Percentiles rank a stretch among this genome's conserved stretches.
phyloP scores from a whole-genome alignment of 2,888 invertebrate genomes.

The Glomeris marginata region DNA sequence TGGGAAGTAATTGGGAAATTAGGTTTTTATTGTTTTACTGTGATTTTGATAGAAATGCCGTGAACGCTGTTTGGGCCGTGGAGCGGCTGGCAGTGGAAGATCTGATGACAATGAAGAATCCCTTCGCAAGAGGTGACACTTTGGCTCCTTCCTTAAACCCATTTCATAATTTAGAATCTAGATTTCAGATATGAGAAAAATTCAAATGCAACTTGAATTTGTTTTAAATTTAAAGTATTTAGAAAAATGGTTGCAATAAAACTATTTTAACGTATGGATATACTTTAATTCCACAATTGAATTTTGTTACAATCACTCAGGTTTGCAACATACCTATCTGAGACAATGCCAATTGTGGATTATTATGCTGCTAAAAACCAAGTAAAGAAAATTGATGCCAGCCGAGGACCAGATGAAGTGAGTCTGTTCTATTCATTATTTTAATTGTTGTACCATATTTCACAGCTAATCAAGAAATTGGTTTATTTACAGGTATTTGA shows the following conservation, averaged over 20 bases:
- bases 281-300: too few relatives aligned
- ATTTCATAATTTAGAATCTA: too few relatives aligned
- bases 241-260: too few relatives aligned
- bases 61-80: conserved; percentile 68
- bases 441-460: too few relatives aligned
- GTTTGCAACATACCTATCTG: conserved; percentile 66
- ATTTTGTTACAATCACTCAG: conserved; percentile 28
- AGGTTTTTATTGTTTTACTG: neutral
- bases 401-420: conserved; percentile 48
- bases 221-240: too few relatives aligned
- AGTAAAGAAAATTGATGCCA: conserved; percentile 61
- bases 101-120: conserved; percentile 87
- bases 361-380: conserved; percentile 54
- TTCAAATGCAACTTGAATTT: too few relatives aligned
- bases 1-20: conserved; percentile 1
- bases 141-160: too few relatives aligned
- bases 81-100: conserved; percentile 76
- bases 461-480: too few relatives aligned
- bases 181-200: too few relatives aligned
- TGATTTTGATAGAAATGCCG: conserved; percentile 48
- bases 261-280: too few relatives aligned
- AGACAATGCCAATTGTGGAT: conserved; percentile 79
- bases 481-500: neutral
- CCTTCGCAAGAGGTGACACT: conserved; percentile 46
- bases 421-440: neutral